These are phyloP conservation scores for Clarias batrachus DNA, from an alignment of 2,113 vertebrate genomes.

Conservation along the genomic window DNA sequence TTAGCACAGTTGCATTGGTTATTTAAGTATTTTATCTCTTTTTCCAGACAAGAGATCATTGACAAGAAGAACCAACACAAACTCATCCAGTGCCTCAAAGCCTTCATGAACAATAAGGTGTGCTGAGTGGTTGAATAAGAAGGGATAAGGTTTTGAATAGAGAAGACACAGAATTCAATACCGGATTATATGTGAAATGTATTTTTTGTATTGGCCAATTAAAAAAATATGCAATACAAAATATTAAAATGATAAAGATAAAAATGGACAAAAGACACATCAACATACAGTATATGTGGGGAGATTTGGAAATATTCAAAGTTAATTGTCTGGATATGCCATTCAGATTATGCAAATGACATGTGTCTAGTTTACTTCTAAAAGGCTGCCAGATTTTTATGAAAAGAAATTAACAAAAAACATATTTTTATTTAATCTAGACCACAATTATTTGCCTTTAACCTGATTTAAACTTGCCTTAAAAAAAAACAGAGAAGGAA, in stretches of 20 bases:
- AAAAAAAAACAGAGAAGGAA: too few relatives aligned
- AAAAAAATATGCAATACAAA: not conserved
- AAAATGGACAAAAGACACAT: not conserved
- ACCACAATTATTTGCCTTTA: too few relatives aligned
- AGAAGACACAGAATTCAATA: not conserved
- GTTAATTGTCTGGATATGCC: not conserved
- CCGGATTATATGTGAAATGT: not conserved
- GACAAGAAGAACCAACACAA: conserved; percentile 98
- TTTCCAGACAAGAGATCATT: conserved; percentile 86
- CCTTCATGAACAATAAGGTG: conserved; percentile 99
- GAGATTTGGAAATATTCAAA: not conserved
- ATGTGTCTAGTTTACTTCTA: not conserved
- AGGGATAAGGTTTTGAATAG: not conserved
- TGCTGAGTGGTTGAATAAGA: conserved; percentile 57
- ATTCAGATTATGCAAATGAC: not conserved
- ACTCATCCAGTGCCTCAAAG: conserved; percentile 97
- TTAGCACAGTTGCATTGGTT: not conserved
- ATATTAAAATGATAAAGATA: not conserved
- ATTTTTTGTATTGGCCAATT: not conserved
- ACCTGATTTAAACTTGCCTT: too few relatives aligned
- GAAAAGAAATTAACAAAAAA: not conserved
- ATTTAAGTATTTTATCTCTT: conserved; percentile 3
- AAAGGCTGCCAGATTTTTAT: not conserved
- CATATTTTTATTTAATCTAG: too few relatives aligned
- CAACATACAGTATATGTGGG: not conserved